Percentiles rank a stretch among this genome's conserved stretches.
Conservation (phyloP, 1,140 invertebrate genomes). For the Bombus balteatus region DNA sequence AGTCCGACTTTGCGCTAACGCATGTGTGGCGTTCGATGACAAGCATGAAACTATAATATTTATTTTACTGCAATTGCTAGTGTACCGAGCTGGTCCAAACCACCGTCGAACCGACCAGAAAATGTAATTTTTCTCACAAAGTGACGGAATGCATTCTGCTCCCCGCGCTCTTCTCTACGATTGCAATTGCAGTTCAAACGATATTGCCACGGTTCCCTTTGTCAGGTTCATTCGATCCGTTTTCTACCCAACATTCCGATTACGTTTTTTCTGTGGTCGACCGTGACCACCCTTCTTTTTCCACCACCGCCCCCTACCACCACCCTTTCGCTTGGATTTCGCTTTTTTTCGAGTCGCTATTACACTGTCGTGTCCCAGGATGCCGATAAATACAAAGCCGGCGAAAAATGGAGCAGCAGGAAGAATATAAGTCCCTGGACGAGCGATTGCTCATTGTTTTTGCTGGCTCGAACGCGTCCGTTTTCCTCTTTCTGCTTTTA, state of each 20-base stretch:
- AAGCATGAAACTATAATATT: background rate
- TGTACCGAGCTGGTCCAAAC: too few species aligned
- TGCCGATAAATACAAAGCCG: conserved; percentile 63
- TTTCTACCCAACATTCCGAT: conserved; percentile 58
- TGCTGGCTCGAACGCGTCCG: conserved; percentile 13
- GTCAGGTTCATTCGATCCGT: conserved; percentile 46
- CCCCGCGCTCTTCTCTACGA: conserved; percentile 32
- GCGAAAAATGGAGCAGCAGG: conserved; percentile 39
- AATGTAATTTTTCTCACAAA: conserved; percentile 29
- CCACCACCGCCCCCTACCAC: background rate
- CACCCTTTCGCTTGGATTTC: background rate
- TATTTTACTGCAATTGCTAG: background rate
- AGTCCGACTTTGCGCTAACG: background rate
- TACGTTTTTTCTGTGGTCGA: conserved; percentile 38
- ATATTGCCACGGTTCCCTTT: conserved; percentile 50
- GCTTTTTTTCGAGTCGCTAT: background rate
- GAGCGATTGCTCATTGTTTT: conserved; percentile 66
- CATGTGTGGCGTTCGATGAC: conserved; percentile 3
- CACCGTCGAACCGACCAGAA: background rate
- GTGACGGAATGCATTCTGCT: background rate
- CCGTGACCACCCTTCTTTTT: background rate
- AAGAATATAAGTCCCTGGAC: conserved; percentile 46
- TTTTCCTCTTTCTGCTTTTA: conserved; percentile 18
- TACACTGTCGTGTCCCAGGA: conserved; percentile 39
- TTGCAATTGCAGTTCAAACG: conserved; percentile 51